A percentile compares a stretch with the other conserved stretches of the same genome.
Evolutionary conservation across 2,888 invertebrate species (phyloP).

Genomic region (Drosophila siamana): DNA sequence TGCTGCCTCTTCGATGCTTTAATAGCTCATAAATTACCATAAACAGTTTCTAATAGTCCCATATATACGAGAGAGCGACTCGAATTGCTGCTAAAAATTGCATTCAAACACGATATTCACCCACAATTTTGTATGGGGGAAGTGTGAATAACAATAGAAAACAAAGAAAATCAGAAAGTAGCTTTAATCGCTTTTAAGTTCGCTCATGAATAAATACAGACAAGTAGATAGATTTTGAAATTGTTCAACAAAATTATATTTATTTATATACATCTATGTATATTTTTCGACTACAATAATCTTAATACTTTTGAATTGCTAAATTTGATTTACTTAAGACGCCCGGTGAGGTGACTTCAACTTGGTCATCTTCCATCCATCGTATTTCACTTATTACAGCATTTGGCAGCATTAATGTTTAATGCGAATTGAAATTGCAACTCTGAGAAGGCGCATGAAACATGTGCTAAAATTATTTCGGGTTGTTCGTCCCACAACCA

Average conservation of each 20-base stretch:
- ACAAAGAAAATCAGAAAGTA: no score
- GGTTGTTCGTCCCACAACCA: neutral
- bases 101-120: neutral
- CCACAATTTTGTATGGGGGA: no score
- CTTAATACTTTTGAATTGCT: no score
- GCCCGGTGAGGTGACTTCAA: no score
- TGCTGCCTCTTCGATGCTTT: conserved; percentile 47
- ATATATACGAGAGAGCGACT: neutral
- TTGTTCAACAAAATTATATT: no score
- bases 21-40: conserved; percentile 58
- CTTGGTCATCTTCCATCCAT: neutral
- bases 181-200: no score
- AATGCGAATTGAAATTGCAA: neutral
- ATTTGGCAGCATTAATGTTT: neutral
- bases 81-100: neutral
- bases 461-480: neutral
- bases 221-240: no score
- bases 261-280: no score
- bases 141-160: no score
- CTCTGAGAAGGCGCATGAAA: neutral
- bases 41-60: conserved; percentile 17
- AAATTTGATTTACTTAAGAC: no score
- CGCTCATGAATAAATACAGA: no score
- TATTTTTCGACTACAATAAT: no score
- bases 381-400: neutral